Conservation (phyloP, 2,888 invertebrate species). For the Sinohyriopsis cumingii region DNA sequence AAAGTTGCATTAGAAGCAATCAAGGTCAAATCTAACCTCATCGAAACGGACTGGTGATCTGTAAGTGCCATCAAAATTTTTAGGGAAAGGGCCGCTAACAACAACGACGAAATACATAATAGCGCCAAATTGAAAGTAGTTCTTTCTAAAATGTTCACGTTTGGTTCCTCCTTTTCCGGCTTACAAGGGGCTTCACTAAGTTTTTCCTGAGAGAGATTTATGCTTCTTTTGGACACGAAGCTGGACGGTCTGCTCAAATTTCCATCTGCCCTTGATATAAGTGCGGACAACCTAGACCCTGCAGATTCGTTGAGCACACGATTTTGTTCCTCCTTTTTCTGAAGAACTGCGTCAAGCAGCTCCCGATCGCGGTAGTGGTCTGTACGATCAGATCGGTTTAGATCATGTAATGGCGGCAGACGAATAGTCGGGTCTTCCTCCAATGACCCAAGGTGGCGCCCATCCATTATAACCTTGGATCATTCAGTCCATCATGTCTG, state of each 20-base stretch:
- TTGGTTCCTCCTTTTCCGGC: slow-evolving; percentile 9
- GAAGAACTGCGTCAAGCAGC: slow-evolving; percentile 59
- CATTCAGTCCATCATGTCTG: too few relatives aligned
- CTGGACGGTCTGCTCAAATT: slow-evolving; percentile 51
- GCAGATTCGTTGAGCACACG: slow-evolving; percentile 38
- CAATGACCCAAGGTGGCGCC: too few relatives aligned
- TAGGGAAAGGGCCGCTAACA: slow-evolving; percentile 84
- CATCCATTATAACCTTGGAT: too few relatives aligned
- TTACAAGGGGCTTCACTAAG: slow-evolving; percentile 18
- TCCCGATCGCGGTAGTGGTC: slow-evolving; percentile 54
- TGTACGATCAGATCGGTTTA: slow-evolving; percentile 46
- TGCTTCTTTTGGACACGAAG: slow-evolving; percentile 40
- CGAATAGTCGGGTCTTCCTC: not conserved
- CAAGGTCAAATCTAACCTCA: slow-evolving; percentile 17
- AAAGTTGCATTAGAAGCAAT: slow-evolving; percentile 31
- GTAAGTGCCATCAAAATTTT: slow-evolving; percentile 85
- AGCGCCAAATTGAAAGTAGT: slow-evolving; percentile 80
- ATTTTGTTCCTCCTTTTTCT: slow-evolving; percentile 49
- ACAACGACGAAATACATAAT: slow-evolving; percentile 87
- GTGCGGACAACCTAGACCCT: slow-evolving; percentile 39
- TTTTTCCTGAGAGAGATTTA: slow-evolving; percentile 35
- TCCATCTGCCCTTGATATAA: slow-evolving; percentile 39
- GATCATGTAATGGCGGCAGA: slow-evolving; percentile 25
- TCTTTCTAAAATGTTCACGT: slow-evolving; percentile 18
- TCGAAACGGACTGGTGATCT: slow-evolving; percentile 68